These are phyloP conservation scores for Diprion similis DNA, from an alignment of 1,140 invertebrate species.

Conservation along the genomic window DNA sequence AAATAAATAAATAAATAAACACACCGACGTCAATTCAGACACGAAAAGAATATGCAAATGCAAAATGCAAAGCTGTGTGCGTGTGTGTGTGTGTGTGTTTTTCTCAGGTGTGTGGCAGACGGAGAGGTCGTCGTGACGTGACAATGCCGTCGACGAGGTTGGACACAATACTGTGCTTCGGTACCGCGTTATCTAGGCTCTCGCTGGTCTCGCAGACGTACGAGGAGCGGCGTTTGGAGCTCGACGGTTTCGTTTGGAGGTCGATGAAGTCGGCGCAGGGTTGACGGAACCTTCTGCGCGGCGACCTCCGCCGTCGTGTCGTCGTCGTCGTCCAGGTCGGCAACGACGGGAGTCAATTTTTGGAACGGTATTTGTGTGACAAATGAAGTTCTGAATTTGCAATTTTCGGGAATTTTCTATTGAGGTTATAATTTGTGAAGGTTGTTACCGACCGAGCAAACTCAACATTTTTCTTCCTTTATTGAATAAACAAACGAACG, in stretches of 20 bases:
- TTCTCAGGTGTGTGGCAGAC: not conserved
- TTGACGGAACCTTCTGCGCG: not conserved
- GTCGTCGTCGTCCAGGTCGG: slow-evolving; percentile 3
- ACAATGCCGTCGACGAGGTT: not conserved
- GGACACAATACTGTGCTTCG: slow-evolving; percentile 1
- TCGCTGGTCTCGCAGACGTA: not conserved
- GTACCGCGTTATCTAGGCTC: not conserved
- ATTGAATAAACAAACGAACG: too few species aligned
- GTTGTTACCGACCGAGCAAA: too few species aligned
- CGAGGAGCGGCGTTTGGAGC: not conserved
- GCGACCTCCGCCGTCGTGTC: not conserved
- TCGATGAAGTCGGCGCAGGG: not conserved
- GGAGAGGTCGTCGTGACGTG: not conserved
- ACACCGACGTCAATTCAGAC: too few species aligned
- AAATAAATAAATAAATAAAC: too few species aligned
- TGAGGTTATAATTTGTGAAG: too few species aligned
- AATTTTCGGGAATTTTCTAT: too few species aligned
- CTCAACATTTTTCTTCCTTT: too few species aligned
- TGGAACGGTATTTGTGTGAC: not conserved
- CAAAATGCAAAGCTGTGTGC: too few species aligned
- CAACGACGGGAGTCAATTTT: not conserved
- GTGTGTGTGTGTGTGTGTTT: too few species aligned
- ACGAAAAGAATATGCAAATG: too few species aligned
- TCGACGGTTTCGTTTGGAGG: not conserved
- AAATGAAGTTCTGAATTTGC: too few species aligned